phyloP scores from a whole-genome alignment of 2,888 invertebrate species.

The Drosophila affinis region DNA sequence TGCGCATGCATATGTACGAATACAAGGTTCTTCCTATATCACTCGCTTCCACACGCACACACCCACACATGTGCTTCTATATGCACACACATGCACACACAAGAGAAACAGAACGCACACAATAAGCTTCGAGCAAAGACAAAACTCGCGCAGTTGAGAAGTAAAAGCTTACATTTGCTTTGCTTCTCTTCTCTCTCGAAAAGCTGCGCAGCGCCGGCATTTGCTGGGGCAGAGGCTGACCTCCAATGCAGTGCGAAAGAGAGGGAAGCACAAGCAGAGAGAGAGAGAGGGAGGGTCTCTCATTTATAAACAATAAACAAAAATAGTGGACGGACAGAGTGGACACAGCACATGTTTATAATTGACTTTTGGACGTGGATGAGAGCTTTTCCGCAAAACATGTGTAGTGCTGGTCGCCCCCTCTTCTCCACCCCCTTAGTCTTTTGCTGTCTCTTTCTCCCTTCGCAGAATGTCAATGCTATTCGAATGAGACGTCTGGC shows the following conservation, averaged over 20 bases:
- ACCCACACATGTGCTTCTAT: slow-evolving; percentile 29
- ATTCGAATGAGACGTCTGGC: slow-evolving; percentile 38
- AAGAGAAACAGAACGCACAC: slow-evolving; percentile 46
- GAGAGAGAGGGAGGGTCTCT: slow-evolving; percentile 46
- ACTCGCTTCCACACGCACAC: slow-evolving; percentile 52
- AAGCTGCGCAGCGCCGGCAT: slow-evolving; percentile 60
- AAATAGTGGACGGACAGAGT: slow-evolving; percentile 55
- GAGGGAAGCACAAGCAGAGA: slow-evolving; percentile 1
- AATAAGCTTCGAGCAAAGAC: slow-evolving; percentile 25
- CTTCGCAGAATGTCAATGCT: slow-evolving; percentile 61
- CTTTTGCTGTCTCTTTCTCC: neutral
- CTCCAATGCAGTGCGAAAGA: slow-evolving; percentile 52
- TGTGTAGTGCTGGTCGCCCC: slow-evolving; percentile 42
- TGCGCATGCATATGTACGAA: slow-evolving; percentile 46
- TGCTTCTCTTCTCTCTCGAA: no score
- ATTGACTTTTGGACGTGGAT: slow-evolving; percentile 56
- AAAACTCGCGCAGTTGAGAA: slow-evolving; percentile 51
- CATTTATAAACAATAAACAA: slow-evolving; percentile 80
- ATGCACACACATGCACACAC: slow-evolving; percentile 20
- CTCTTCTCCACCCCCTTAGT: neutral
- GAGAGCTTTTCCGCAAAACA: slow-evolving; percentile 57
- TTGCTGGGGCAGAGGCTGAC: slow-evolving; percentile 49
- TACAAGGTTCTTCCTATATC: slow-evolving; percentile 83
- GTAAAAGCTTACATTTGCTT: no score
- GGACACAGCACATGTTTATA: slow-evolving; percentile 71